These are phyloP conservation scores for Sthenelais limicola DNA, from an alignment of 2,888 invertebrate genomes.

Conservation along the genomic window DNA sequence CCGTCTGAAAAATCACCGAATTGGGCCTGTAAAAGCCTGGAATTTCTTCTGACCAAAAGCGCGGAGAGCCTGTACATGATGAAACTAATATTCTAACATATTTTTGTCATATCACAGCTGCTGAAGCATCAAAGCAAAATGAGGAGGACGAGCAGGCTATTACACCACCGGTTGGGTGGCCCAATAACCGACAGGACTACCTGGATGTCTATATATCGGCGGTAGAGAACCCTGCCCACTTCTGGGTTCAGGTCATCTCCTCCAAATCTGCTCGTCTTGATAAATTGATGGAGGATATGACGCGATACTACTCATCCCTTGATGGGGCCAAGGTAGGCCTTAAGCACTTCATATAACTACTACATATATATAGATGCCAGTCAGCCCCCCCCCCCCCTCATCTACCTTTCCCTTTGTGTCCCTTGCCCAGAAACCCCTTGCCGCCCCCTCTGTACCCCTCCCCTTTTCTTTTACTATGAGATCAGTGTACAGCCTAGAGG, in stretches of 20 bases:
- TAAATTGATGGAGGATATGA: constrained; percentile 86
- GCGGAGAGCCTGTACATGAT: no score
- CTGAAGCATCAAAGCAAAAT: no score
- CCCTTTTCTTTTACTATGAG: no score
- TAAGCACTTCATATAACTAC: not conserved
- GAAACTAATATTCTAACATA: no score
- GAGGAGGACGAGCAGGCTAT: no score
- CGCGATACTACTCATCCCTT: constrained; percentile 79
- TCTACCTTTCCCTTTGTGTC: constrained; percentile 17
- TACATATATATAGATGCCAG: not conserved
- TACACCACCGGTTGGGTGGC: not conserved
- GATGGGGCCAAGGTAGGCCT: constrained; percentile 3
- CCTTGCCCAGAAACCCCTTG: constrained; percentile 59
- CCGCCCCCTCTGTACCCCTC: constrained; percentile 69
- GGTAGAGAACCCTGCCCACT: constrained; percentile 82
- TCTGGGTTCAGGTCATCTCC: constrained; percentile 87
- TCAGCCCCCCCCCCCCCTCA: not conserved
- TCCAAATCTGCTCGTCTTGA: constrained; percentile 84
- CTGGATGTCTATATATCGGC: constrained; percentile 91
- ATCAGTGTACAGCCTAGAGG: no score
- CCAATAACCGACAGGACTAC: constrained; percentile 49
- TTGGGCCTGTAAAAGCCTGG: no score
- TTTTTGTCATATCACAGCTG: no score
- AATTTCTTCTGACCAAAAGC: no score
- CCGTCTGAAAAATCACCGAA: no score